phyloP scores from a whole-genome alignment of 2,797 vertebrate genomes.

The Falco concolor region DNA sequence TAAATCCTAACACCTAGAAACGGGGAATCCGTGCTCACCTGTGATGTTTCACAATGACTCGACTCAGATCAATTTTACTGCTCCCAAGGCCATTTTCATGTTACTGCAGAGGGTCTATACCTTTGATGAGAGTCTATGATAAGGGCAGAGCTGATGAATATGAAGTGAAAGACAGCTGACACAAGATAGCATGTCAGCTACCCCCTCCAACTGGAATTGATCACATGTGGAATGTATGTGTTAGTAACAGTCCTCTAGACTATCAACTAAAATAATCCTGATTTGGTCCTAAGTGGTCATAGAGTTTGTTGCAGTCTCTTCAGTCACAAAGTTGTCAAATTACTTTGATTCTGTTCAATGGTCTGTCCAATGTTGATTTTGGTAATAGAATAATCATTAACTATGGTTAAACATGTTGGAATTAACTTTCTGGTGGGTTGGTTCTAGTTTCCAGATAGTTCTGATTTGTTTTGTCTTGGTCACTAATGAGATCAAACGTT shows the following conservation, averaged over 20 bases:
- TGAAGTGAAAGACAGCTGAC: background rate
- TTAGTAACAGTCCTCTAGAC: background rate
- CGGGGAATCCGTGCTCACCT: background rate
- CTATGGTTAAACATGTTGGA: background rate
- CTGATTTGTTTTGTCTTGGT: background rate
- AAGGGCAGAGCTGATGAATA: background rate
- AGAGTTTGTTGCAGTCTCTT: background rate
- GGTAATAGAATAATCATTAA: background rate
- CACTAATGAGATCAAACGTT: background rate
- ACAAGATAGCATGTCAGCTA: background rate
- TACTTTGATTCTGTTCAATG: background rate
- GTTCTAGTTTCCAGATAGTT: background rate
- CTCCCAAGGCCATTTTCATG: background rate
- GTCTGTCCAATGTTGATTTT: background rate
- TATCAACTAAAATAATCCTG: background rate
- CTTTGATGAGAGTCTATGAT: background rate
- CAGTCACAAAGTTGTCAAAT: fast-evolving
- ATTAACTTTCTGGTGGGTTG: background rate
- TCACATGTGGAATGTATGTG: background rate
- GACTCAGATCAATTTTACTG: background rate
- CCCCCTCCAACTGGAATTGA: background rate
- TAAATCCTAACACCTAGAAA: background rate
- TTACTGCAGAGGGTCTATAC: background rate
- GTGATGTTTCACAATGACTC: background rate
- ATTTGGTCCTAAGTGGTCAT: background rate